Evolutionary conservation across 2,888 invertebrate genomes (phyloP).

Genomic region (Muscina levida): DNA sequence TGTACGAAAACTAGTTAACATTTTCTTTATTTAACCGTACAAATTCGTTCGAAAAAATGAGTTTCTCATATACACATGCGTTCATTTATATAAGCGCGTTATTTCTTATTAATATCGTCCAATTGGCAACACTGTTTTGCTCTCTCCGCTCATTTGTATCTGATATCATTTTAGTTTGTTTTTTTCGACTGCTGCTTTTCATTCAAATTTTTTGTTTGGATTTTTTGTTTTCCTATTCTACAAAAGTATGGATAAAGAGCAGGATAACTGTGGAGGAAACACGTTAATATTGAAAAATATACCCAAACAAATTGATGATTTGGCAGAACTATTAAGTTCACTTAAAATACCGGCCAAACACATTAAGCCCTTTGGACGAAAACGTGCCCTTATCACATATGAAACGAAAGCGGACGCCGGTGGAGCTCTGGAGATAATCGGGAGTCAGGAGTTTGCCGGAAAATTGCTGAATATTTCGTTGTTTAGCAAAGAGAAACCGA

Average conservation of each 20-base stretch:
- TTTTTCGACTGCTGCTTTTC: no score
- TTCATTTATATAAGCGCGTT: no score
- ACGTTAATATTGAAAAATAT: conserved; percentile 74
- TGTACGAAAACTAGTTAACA: no score
- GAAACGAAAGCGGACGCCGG: conserved; percentile 64
- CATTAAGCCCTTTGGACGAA: conserved; percentile 71
- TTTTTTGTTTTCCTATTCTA: no score
- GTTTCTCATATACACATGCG: no score
- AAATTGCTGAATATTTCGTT: conserved; percentile 45
- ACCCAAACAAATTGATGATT: conserved; percentile 71
- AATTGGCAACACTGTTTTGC: no score
- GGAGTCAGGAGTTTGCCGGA: conserved; percentile 52
- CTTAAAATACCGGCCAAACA: conserved; percentile 68
- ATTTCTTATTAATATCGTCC: no score
- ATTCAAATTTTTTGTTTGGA: no score
- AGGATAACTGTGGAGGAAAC: conserved; percentile 17
- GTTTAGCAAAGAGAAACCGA: conserved; percentile 56
- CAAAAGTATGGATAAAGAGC: conserved; percentile 46
- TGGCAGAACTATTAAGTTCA: conserved; percentile 68
- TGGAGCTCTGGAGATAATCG: conserved; percentile 69
- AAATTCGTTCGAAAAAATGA: no score
- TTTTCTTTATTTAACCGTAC: no score
- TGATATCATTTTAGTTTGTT: no score
- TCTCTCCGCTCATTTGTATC: no score
- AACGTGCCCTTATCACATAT: conserved; percentile 71